A percentile compares a stretch with the other conserved stretches of the same genome.
Conservation (phyloP, 2,888 invertebrate genomes). For the Drosophila buzzatii region DNA sequence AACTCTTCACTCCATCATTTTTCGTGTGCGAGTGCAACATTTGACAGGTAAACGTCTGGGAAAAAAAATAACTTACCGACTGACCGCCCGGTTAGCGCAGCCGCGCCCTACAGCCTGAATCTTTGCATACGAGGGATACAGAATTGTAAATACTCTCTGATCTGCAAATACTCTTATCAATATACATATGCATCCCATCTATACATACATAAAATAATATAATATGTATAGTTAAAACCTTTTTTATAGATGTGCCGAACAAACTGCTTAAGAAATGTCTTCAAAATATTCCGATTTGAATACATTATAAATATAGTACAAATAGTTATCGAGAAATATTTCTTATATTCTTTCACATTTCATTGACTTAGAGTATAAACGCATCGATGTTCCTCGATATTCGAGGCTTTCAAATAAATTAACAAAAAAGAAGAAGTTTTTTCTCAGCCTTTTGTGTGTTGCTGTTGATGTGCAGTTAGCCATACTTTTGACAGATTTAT, state of each 20-base stretch:
- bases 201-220: no score
- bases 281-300: no score
- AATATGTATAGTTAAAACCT: no score
- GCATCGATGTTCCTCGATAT: background rate
- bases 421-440: slow-evolving; percentile 19
- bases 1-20: slow-evolving; percentile 84
- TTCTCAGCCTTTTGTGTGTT: slow-evolving; percentile 39
- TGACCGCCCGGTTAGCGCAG: slow-evolving; percentile 55
- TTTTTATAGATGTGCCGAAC: no score
- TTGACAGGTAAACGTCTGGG: slow-evolving; percentile 83
- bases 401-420: background rate
- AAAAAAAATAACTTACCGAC: slow-evolving; percentile 50
- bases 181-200: background rate
- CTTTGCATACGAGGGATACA: slow-evolving; percentile 29
- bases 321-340: background rate
- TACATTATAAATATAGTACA: background rate
- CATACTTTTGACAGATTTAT: slow-evolving; percentile 81
- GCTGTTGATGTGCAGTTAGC: slow-evolving; percentile 58
- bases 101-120: slow-evolving; percentile 55
- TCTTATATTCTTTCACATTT: background rate
- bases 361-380: background rate
- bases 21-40: slow-evolving; percentile 80
- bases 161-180: background rate
- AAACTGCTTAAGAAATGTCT: no score
- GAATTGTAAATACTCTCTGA: slow-evolving; percentile 42